Evolutionary conservation across 2,113 vertebrate genomes (phyloP), one percentile per base, ranked within the genome.

Genomic region (Sitta europaea): DNA sequence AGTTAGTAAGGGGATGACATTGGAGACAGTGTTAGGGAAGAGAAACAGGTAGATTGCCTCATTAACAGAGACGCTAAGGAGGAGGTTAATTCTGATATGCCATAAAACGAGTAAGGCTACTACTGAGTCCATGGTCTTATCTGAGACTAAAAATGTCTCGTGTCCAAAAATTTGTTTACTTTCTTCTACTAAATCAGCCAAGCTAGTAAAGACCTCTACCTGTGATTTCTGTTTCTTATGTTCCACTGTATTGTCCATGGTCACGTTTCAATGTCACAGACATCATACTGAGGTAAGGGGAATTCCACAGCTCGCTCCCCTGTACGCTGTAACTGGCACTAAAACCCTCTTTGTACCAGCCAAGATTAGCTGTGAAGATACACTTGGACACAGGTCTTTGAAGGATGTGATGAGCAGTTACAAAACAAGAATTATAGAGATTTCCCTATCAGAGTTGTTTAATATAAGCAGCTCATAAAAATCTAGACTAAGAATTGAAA

Each of bases 401-500:
- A 87, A 76, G 73, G 48, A 65, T 36, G 31, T 8, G 25, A 84
- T 13, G 25, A 73, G 28, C 86, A 70, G 45, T 38, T 65, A 45
- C 14, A 68, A 74, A 61, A 85, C 23, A 78, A 70, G 31, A 51
- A 79, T 48, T 79, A 79, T 11, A 61, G 40, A 57, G n/a, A 79
- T 70, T 72, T 86, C 20, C 23, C n/a, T 61, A 33, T 57, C 36
- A 45, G 7, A 91, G 25, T 33, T 61, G 22, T 73, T 86, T 25
- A 40, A 76, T 57, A 61, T 14, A n/a, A 79, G 35, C 36, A 76
- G 50, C 62, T 91, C 85, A 85, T 74, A 40, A 84, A 80, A 86
- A 88, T 8, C 24, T 57, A 40, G 22, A 68, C 79, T 68, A 86
- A 86, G 92, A 89, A 66, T 45, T 53, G 35, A 63, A 92, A 70